Evolutionary conservation across 2,797 vertebrate species (phyloP).

Genomic region (Carcharodon carcharias): DNA sequence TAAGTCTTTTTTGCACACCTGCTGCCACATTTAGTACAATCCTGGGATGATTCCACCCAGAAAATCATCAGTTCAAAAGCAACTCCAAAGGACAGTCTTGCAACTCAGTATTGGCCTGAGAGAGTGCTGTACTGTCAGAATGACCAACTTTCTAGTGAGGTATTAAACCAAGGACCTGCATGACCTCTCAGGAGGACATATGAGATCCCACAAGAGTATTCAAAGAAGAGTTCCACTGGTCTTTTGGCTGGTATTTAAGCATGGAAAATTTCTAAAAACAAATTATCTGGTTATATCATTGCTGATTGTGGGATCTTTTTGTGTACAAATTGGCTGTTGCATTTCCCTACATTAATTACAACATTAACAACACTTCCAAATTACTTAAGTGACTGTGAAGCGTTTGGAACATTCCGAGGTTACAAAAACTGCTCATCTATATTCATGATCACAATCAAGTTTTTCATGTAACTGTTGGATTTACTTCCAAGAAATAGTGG

Average conservation of each 20-base stretch:
- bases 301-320: not conserved
- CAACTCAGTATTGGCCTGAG: not conserved
- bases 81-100: not conserved
- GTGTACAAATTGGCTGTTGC: not conserved
- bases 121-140: not conserved
- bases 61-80: not conserved
- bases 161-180: not conserved
- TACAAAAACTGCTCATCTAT: not conserved
- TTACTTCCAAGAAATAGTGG: not conserved
- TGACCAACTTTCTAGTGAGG: not conserved
- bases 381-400: not conserved
- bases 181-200: not conserved
- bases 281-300: not conserved
- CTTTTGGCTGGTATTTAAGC: not conserved
- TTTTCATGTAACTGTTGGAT: not conserved
- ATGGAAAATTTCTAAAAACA: not conserved
- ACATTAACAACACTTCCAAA: not conserved
- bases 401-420: not conserved
- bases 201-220: not conserved
- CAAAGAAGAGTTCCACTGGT: not conserved
- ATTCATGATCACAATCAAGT: not conserved
- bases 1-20: too few species aligned
- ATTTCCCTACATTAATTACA: not conserved
- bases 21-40: too few species aligned
- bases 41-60: too few species aligned